Percentiles rank a stretch among this genome's conserved stretches.
Conservation (phyloP, 2,797 vertebrate genomes). For the Sebastes iracundus region DNA sequence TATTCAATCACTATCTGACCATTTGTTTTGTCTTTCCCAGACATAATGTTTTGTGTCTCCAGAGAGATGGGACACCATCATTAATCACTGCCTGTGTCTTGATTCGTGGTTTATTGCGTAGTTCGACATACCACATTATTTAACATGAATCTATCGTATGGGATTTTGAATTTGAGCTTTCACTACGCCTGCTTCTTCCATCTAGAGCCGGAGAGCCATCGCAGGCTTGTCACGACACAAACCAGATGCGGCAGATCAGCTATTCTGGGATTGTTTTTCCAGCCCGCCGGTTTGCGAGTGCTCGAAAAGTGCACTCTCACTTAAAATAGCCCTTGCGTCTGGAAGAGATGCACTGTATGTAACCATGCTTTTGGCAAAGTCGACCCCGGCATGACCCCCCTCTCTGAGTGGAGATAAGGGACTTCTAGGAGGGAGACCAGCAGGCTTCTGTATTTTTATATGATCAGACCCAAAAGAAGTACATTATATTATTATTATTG, state of each 20-base stretch:
- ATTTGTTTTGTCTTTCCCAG: conserved; percentile 33
- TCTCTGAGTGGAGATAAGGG: conserved; percentile 32
- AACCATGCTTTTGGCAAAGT: conserved; percentile 43
- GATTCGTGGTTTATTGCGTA: conserved; percentile 41
- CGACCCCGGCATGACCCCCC: conserved; percentile 5
- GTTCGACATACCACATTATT: conserved; percentile 35
- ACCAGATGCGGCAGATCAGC: conserved; percentile 73
- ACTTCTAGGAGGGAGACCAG: background rate
- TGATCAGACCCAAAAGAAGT: background rate
- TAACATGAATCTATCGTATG: conserved; percentile 28
- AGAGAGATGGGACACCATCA: conserved; percentile 39
- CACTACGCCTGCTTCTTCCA: conserved; percentile 38
- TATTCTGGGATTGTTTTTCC: conserved; percentile 75
- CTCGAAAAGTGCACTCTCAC: conserved; percentile 58
- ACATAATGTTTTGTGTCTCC: conserved; percentile 10
- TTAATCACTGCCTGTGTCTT: conserved; percentile 43
- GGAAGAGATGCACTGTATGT: conserved; percentile 36
- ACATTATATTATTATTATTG: background rate
- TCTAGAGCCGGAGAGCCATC: conserved; percentile 47
- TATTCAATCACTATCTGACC: conserved; percentile 29
- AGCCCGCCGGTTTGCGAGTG: conserved; percentile 50
- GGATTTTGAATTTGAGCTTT: conserved; percentile 40
- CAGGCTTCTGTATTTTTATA: conserved; percentile 4
- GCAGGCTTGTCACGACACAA: conserved; percentile 74
- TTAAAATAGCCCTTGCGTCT: conserved; percentile 60